phyloP scores from a whole-genome alignment of 2,113 vertebrate genomes.

The Dermatemys mawii region DNA sequence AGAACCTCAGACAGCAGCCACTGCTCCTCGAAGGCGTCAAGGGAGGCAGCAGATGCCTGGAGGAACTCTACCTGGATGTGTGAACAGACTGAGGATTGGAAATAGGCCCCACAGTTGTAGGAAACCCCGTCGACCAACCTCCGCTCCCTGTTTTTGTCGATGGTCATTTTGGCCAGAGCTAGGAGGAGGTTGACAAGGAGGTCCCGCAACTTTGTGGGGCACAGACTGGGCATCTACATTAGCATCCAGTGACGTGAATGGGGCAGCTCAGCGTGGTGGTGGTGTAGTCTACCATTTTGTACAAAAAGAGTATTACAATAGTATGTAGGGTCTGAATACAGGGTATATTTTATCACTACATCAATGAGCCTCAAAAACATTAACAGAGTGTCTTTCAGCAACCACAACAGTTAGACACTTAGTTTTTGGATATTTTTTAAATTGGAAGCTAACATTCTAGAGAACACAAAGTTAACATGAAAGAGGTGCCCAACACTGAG shows the following conservation, averaged over 20 bases:
- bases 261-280: background rate
- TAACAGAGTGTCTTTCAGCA: background rate
- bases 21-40: too few species aligned
- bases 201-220: too few species aligned
- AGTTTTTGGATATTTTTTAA: background rate
- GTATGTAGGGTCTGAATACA: background rate
- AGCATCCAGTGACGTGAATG: background rate
- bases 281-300: background rate
- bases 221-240: rapidly evolving
- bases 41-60: too few species aligned
- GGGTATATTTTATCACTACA: background rate
- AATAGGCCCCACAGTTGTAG: too few species aligned
- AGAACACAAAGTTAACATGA: background rate
- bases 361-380: background rate
- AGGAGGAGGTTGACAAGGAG: too few species aligned
- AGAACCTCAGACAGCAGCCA: too few species aligned
- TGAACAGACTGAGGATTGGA: too few species aligned
- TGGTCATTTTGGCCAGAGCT: too few species aligned
- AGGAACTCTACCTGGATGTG: too few species aligned
- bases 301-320: background rate
- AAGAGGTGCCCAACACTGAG: background rate
- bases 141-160: too few species aligned
- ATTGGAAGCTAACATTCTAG: background rate
- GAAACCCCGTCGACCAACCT: too few species aligned
- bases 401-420: background rate